Conservation (phyloP, 2,888 invertebrate genomes). For the Halictus quadricinctus region DNA sequence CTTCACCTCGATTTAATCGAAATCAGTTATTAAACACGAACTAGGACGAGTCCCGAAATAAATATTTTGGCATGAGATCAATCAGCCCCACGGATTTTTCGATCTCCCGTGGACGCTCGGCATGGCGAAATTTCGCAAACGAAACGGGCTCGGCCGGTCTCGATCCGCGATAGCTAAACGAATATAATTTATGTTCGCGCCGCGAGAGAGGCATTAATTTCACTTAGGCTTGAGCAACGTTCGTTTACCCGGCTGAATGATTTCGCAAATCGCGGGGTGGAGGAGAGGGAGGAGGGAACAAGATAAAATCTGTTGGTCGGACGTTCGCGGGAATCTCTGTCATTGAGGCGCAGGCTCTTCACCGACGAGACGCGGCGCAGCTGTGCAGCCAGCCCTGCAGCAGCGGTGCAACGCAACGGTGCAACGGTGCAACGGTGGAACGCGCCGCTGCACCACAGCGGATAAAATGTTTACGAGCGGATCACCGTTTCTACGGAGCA, state of each 20-base stretch:
- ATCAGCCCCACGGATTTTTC: not conserved
- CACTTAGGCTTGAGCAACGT: constrained; percentile 36
- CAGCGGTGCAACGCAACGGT: constrained; percentile 26
- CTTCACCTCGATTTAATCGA: no score
- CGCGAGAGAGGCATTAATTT: constrained; percentile 31
- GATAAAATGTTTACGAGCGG: constrained; percentile 57
- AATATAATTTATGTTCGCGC: constrained; percentile 26
- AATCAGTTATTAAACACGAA: no score
- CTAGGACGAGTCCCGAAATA: no score
- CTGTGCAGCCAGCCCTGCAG: no score
- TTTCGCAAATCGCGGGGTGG: constrained; percentile 31
- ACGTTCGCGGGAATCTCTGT: constrained; percentile 28
- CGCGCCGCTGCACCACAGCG: not conserved
- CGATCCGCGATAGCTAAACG: not conserved
- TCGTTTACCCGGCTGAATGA: constrained; percentile 12
- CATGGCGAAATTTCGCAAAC: constrained; percentile 21
- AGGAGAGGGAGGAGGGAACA: not conserved
- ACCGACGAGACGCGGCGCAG: not conserved
- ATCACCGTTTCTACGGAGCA: constrained; percentile 15
- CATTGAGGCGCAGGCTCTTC: constrained; percentile 37
- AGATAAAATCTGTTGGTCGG: constrained; percentile 49
- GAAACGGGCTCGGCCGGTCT: not conserved
- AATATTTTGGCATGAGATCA: no score
- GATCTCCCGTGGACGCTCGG: not conserved
- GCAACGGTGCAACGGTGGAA: not conserved